A percentile compares a stretch with the other conserved stretches of the same genome.
Evolutionary conservation across 2,888 invertebrate species (phyloP).

Genomic region (Caenorhabditis afra): DNA sequence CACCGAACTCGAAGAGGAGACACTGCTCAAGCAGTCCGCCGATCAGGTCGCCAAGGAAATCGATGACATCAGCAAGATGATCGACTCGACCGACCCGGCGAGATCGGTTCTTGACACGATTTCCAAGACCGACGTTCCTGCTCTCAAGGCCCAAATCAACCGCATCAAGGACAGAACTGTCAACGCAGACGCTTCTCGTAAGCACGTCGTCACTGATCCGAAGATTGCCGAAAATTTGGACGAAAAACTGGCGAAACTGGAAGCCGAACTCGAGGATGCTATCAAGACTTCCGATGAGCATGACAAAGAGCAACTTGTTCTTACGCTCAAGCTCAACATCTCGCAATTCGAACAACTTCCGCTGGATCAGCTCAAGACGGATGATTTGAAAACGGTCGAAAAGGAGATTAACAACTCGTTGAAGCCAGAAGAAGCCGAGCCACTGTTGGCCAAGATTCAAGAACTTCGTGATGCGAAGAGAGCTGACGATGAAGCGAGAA

Average conservation of each 20-base stretch:
- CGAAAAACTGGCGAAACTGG: conserved; percentile 42
- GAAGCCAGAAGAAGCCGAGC: conserved; percentile 39
- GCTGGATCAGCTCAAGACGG: conserved; percentile 41
- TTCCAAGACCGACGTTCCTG: conserved; percentile 53
- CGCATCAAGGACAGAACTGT: conserved; percentile 56
- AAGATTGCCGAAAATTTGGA: conserved; percentile 44
- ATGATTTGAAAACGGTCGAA: conserved; percentile 12
- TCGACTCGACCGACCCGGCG: conserved; percentile 44
- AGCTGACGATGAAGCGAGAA: conserved; percentile 12
- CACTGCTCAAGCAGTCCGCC: conserved; percentile 62
- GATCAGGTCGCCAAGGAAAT: conserved; percentile 65
- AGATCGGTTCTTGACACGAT: conserved; percentile 48
- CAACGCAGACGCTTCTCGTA: conserved; percentile 54
- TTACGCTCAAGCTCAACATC: conserved; percentile 51
- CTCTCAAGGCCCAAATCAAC: conserved; percentile 62
- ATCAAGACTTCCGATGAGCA: conserved; percentile 57
- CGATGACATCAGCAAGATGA: conserved; percentile 48
- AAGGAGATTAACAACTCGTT: conserved; percentile 21
- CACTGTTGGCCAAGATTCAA: conserved; percentile 56
- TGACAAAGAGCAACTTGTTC: conserved; percentile 61
- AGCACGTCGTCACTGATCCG: conserved; percentile 58
- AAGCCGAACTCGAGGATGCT: conserved; percentile 59
- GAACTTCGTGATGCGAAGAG: conserved; percentile 58
- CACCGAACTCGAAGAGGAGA: conserved; percentile 60
- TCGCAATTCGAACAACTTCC: conserved; percentile 55